Conservation (phyloP, 2,888 invertebrate genomes). For the Caenorhabditis macrosperma region DNA sequence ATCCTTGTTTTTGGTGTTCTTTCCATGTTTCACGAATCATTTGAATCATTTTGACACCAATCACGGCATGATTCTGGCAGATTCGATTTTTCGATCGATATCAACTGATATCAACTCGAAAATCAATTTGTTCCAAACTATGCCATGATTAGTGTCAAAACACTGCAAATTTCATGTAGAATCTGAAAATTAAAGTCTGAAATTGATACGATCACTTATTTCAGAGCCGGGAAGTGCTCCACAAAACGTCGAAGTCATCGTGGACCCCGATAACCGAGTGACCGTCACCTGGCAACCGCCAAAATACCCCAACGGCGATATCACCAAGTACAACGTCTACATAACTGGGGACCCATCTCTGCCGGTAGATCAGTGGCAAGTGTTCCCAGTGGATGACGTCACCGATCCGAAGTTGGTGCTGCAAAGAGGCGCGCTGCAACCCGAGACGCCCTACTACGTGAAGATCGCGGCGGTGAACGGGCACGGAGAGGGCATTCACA, state of each 20-base stretch:
- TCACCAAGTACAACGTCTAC: slow-evolving; percentile 77
- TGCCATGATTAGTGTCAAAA: slow-evolving; percentile 12
- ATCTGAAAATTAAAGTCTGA: too few species aligned
- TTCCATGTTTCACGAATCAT: not conserved
- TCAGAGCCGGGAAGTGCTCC: slow-evolving; percentile 78
- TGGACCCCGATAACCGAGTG: slow-evolving; percentile 78
- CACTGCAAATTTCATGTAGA: not conserved
- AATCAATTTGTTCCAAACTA: not conserved
- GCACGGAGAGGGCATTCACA: slow-evolving; percentile 75
- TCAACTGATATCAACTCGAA: not conserved
- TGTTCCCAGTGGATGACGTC: slow-evolving; percentile 64
- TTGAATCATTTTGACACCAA: not conserved
- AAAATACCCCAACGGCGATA: slow-evolving; percentile 77
- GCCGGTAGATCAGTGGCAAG: slow-evolving; percentile 78
- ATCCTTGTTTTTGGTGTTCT: not conserved
- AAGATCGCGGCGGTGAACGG: slow-evolving; percentile 76
- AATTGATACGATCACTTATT: too few species aligned
- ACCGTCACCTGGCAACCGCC: slow-evolving; percentile 78
- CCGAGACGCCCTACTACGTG: slow-evolving; percentile 79
- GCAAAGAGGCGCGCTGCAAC: slow-evolving; percentile 77
- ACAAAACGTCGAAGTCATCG: slow-evolving; percentile 70
- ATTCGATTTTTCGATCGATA: not conserved
- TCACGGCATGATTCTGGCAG: not conserved
- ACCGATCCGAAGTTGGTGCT: slow-evolving; percentile 71
- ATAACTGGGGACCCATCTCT: slow-evolving; percentile 78